phyloP scores from a whole-genome alignment of 2,888 invertebrate genomes.

The Drosophila austrosaltans region DNA sequence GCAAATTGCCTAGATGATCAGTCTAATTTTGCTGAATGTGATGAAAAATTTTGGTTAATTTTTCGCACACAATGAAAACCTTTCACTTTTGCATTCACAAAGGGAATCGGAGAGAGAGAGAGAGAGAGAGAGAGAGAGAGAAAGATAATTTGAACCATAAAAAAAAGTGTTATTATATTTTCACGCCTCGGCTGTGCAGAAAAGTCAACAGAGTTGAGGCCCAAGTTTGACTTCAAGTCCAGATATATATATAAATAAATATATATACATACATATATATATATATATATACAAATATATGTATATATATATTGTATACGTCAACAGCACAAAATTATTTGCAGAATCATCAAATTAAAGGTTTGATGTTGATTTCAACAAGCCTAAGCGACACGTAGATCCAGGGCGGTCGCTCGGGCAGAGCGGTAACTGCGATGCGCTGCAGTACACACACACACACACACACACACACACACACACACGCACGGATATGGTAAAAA shows the following conservation, averaged over 20 bases:
- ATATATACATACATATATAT: constrained; percentile 6
- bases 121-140: constrained; percentile 13
- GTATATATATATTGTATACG: constrained; percentile 51
- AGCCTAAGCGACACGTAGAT: constrained; percentile 56
- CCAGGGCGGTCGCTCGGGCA: constrained; percentile 17
- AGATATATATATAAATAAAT: neutral
- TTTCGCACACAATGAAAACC: constrained; percentile 17
- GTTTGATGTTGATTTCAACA: constrained; percentile 79
- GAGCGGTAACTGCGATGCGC: constrained; percentile 42
- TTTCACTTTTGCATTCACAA: constrained; percentile 6
- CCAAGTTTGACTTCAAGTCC: constrained; percentile 11
- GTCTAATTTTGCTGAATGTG: constrained; percentile 65
- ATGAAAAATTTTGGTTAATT: constrained; percentile 62
- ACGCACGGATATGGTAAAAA: constrained; percentile 20
- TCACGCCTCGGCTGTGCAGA: constrained; percentile 73
- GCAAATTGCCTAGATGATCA: constrained; percentile 58
- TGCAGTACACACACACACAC: constrained; percentile 16
- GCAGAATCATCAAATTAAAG: constrained; percentile 81
- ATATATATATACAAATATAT: neutral
- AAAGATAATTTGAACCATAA: constrained; percentile 22
- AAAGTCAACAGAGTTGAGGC: constrained; percentile 59
- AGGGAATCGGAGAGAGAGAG: constrained; percentile 8
- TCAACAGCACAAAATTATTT: constrained; percentile 77
- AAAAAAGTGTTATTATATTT: constrained; percentile 73
- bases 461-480: constrained; percentile 20